Conservation (phyloP, 1,140 invertebrate genomes). For the Parasteatoda tepidariorum region DNA sequence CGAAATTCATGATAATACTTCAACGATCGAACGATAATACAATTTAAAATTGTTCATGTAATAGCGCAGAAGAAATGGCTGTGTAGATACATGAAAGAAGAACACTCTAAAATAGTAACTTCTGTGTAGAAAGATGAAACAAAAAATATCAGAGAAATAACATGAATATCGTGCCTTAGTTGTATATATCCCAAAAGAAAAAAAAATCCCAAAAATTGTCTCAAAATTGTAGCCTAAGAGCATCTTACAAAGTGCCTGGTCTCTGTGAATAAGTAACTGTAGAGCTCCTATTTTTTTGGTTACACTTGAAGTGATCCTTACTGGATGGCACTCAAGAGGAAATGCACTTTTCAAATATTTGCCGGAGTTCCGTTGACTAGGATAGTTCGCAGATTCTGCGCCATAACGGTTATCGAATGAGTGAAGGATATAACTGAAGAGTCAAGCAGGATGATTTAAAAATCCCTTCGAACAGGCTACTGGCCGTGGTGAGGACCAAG, state of each 20-base stretch:
- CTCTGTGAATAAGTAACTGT: background rate
- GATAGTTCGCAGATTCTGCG: conserved; percentile 26
- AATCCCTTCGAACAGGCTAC: conserved; percentile 59
- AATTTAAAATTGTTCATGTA: background rate
- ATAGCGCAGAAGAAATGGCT: background rate
- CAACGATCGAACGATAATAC: background rate
- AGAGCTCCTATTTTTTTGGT: background rate
- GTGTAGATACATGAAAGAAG: background rate
- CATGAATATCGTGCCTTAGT: background rate
- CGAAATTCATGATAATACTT: background rate
- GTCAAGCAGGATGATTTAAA: conserved; percentile 40
- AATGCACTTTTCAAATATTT: conserved; percentile 51
- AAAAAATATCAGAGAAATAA: background rate
- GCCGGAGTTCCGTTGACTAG: conserved; percentile 3
- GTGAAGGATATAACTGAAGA: conserved; percentile 35
- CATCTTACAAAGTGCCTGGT: conserved; percentile 18
- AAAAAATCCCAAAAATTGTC: background rate
- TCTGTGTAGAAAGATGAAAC: background rate
- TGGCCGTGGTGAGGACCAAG: conserved; percentile 59
- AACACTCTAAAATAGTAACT: background rate
- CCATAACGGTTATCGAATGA: background rate
- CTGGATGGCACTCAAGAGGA: background rate
- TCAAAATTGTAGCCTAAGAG: background rate
- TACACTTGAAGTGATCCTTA: background rate
- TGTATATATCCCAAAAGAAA: background rate